phyloP scores from a whole-genome alignment of 2,113 vertebrate species.

The Heliornis fulica region DNA sequence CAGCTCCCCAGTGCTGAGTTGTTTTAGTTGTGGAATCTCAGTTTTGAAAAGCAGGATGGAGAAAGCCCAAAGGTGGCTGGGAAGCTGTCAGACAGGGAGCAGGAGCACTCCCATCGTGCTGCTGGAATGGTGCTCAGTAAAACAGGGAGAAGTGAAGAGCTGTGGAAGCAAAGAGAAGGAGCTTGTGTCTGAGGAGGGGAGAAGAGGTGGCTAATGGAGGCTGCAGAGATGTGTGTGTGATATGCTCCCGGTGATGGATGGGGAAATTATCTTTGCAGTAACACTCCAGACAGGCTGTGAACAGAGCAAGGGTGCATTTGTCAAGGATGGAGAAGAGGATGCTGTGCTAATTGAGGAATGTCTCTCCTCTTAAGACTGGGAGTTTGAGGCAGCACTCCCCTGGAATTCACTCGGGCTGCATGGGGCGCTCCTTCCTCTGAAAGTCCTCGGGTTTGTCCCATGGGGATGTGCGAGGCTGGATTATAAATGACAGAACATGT shows the following conservation, averaged over 20 bases:
- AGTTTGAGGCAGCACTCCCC: background rate
- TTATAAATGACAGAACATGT: background rate
- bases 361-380: background rate
- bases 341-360: background rate
- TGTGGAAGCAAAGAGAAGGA: background rate
- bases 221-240: background rate
- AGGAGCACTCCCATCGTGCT: background rate
- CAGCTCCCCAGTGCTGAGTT: background rate
- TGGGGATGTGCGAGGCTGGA: background rate
- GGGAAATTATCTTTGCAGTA: background rate
- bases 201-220: background rate
- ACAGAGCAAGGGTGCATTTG: background rate
- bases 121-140: background rate
- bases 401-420: background rate
- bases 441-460: background rate
- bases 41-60: background rate
- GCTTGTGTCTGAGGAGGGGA: background rate
- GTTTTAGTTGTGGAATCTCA: background rate
- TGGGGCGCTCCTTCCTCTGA: background rate
- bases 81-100: background rate
- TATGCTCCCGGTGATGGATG: background rate
- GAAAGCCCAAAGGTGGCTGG: background rate
- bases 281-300: background rate
- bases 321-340: background rate
- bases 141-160: background rate